phyloP scores from a whole-genome alignment of 2,888 invertebrate genomes.

The Liposcelis brunnea region DNA sequence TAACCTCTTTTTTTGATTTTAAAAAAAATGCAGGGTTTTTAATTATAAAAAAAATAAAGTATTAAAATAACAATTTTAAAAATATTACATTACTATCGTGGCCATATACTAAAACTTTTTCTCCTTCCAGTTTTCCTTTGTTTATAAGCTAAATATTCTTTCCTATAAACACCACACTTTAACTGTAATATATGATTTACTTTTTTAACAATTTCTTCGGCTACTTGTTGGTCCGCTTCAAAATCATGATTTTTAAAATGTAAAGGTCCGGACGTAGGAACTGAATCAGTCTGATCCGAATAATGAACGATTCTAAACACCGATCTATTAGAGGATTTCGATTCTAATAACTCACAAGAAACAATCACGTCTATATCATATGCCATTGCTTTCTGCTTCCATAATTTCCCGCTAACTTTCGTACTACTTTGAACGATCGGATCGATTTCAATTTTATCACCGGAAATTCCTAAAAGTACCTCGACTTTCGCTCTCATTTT shows the following conservation, averaged over 20 bases:
- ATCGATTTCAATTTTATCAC: slow-evolving; percentile 83
- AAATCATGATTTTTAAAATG: slow-evolving; percentile 78
- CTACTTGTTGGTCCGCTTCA: slow-evolving; percentile 57
- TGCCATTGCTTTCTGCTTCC: slow-evolving; percentile 60
- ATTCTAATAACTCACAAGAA: slow-evolving; percentile 67
- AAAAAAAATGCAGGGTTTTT: no score
- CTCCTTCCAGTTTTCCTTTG: slow-evolving; percentile 48
- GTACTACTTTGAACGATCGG: slow-evolving; percentile 34
- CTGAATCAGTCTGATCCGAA: slow-evolving; percentile 21
- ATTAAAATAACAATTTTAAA: neutral
- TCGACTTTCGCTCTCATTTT: slow-evolving; percentile 67
- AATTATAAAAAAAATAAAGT: no score
- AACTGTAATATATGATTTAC: slow-evolving; percentile 73
- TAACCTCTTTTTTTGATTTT: no score
- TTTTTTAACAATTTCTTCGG: slow-evolving; percentile 72
- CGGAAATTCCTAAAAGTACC: slow-evolving; percentile 72
- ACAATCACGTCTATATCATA: slow-evolving; percentile 77
- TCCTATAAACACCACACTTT: slow-evolving; percentile 57
- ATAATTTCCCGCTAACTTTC: slow-evolving; percentile 28
- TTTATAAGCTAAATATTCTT: slow-evolving; percentile 62
- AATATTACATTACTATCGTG: neutral
- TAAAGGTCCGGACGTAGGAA: slow-evolving; percentile 20
- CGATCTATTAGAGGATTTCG: slow-evolving; percentile 48
- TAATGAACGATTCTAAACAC: slow-evolving; percentile 58
- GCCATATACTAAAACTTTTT: slow-evolving; percentile 31